Conservation (phyloP, 2,797 vertebrate genomes). For the Sphenopsis melanotis region DNA sequence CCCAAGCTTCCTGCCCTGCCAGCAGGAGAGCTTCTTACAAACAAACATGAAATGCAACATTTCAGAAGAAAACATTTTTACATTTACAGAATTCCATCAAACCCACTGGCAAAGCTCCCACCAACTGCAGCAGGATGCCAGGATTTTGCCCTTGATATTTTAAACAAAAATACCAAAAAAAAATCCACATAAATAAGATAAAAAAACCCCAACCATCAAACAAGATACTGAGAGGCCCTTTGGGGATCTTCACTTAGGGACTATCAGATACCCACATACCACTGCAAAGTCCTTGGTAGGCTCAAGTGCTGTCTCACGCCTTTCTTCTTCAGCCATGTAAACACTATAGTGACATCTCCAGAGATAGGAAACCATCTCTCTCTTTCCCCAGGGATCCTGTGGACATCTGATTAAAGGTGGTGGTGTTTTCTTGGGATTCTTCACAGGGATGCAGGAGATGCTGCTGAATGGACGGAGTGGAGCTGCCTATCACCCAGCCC, state of each 20-base stretch:
- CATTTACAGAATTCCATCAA: neutral
- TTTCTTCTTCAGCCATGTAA: neutral
- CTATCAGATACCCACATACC: neutral
- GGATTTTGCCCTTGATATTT: neutral
- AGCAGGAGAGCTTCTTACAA: neutral
- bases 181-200: neutral
- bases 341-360: neutral
- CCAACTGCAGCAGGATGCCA: neutral
- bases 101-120: neutral
- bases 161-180: neutral
- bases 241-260: neutral
- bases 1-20: neutral
- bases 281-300: neutral
- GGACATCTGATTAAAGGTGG: neutral
- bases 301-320: neutral
- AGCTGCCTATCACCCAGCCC: neutral
- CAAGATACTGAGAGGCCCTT: neutral
- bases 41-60: neutral
- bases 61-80: neutral
- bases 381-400: neutral
- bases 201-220: neutral
- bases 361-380: neutral
- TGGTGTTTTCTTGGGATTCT: neutral
- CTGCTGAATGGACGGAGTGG: accelerated
- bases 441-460: neutral